Percentiles rank a stretch among this genome's conserved stretches.
phyloP scores from a whole-genome alignment of 2,888 invertebrate genomes.

The Tricholauxania praeusta region DNA sequence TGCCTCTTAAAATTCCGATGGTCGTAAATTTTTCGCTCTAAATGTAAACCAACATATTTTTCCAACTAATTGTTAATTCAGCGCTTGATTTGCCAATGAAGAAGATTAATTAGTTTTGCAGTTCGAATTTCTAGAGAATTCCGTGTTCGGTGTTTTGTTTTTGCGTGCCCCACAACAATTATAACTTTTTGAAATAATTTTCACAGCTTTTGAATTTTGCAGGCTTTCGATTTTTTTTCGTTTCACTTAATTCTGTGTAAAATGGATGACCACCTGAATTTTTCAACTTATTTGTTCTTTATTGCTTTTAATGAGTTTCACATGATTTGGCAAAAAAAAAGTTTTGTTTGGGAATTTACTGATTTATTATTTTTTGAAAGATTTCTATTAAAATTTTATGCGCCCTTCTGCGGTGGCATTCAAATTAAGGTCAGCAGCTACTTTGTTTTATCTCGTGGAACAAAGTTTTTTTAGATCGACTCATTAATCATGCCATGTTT shows the following conservation, averaged over 20 bases:
- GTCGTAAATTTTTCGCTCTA: not conserved
- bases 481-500: no score
- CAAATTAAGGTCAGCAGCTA: no score
- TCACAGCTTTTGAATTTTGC: conserved; percentile 14
- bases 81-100: conserved; percentile 18
- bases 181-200: not conserved
- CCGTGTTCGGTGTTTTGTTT: not conserved
- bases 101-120: conserved; percentile 19
- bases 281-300: not conserved
- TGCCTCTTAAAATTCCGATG: not conserved
- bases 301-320: conserved; percentile 12
- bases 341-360: no score
- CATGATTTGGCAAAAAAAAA: conserved; percentile 14
- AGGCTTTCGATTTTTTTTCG: conserved; percentile 7
- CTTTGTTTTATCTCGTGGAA: no score
- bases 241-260: not conserved
- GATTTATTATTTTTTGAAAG: no score
- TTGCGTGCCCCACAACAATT: not conserved
- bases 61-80: conserved; percentile 22
- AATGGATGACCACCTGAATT: not conserved
- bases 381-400: no score
- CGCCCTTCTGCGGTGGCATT: no score
- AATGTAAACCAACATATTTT: conserved; percentile 1
- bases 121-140: conserved; percentile 2
- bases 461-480: no score